Evolutionary conservation across 2,113 vertebrate species (phyloP), one percentile per base, ranked within the genome.

Genomic region (Sinocyclocheilus anshuiensis): DNA sequence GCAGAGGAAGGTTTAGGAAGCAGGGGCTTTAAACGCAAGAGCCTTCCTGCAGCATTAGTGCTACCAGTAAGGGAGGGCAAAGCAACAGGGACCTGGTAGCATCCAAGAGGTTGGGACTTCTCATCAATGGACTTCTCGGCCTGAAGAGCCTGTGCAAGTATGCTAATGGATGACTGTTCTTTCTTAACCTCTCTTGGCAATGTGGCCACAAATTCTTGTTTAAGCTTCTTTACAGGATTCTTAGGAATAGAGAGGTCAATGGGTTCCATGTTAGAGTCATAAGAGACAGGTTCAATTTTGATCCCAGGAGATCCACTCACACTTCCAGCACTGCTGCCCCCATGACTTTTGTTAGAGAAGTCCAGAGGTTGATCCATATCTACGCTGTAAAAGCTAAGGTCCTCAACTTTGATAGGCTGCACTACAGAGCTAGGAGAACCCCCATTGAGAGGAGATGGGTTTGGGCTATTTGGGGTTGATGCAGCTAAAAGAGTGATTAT

Each of bases 201-300:
- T 18, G 22, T 6, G 1, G 63, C 33, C 0, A 88, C 65, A 1
- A 20, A 22, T 90, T 93, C 42, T 13, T 45, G 0, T 91, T 94
- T 89, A 78, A 90, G 90, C 72, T 92, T 92, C 95, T 97, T 91
- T 93, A 94, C 59, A 90, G 97, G 88, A 88, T 88, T 92, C 92
- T 97, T 97, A 83, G 96, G 97, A 86, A 99, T 95, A 24, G 98
- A 99, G 55, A 99, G 93, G 88, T 99, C 98, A 0, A 99, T 99
- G 75, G 98, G 98, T 93, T 99, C 97, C 94, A 94, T 88, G 71
- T 57, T 83, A 83, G 82, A 29, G 61, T 86, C 87, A 24, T 86
- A 86, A 22, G 77, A 83, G 4, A 26, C 5, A 57, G 84, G 13
- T 50, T 90, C 89, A 11, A 67, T 67, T 42, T 90, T 90, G 50